Percentiles rank a stretch among this genome's conserved stretches.
Conservation (phyloP, 2,113 vertebrate genomes). For the Aix galericulata region DNA sequence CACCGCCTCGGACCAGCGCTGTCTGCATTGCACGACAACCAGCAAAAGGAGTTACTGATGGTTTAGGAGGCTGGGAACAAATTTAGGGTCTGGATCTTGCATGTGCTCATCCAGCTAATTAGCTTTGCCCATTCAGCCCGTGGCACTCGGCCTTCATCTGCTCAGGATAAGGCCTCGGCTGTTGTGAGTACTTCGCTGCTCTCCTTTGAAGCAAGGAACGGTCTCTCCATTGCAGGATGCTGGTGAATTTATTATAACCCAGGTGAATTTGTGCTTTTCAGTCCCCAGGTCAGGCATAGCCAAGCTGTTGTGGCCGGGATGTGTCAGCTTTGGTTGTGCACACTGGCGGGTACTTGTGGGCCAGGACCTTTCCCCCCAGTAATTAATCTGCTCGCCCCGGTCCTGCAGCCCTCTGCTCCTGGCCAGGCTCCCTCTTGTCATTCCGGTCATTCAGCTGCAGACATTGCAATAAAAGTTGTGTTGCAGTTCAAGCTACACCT, state of each 20-base stretch:
- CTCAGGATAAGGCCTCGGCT: background rate
- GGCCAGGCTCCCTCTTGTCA: background rate
- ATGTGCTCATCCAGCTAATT: constrained; percentile 52
- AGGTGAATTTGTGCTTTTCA: constrained; percentile 2
- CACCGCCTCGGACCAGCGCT: background rate
- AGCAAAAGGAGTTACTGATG: background rate
- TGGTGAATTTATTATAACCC: background rate
- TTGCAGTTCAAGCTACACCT: background rate
- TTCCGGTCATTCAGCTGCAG: background rate
- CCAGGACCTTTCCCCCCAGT: constrained; percentile 15
- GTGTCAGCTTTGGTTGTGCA: background rate
- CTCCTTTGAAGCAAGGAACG: background rate
- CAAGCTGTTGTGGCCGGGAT: constrained; percentile 1
- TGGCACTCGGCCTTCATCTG: constrained; percentile 52
- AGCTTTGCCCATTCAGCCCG: constrained; percentile 1
- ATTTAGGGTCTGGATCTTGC: constrained; percentile 44
- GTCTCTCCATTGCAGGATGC: background rate
- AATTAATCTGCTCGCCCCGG: constrained; percentile 13
- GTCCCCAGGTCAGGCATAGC: background rate
- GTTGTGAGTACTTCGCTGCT: background rate
- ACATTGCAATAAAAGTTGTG: background rate
- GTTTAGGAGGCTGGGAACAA: constrained; percentile 39
- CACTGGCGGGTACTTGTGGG: background rate
- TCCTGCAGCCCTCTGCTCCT: background rate
- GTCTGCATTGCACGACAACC: background rate